Percentiles rank a stretch among this genome's conserved stretches.
Conservation (phyloP, 1,140 invertebrate genomes). For the Condylostylus longicornis region DNA sequence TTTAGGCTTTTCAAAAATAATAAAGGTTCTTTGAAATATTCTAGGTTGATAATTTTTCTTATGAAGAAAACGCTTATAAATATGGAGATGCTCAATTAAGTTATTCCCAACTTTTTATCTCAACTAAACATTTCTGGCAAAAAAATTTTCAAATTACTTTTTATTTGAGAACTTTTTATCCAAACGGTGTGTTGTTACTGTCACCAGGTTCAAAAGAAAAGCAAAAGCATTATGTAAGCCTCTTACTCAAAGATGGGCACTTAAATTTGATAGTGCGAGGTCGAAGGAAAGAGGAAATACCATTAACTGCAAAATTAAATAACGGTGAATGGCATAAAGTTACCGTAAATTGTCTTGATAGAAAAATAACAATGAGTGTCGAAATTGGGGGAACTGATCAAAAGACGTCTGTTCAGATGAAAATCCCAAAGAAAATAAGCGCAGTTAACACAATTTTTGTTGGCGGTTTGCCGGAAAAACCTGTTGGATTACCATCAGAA, state of each 20-base stretch:
- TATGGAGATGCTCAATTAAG: conserved; percentile 69
- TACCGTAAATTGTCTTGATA: conserved; percentile 41
- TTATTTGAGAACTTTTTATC: conserved; percentile 73
- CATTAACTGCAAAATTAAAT: conserved; percentile 46
- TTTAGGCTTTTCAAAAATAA: conserved; percentile 21
- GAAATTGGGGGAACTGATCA: conserved; percentile 47
- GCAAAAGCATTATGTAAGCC: conserved; percentile 52
- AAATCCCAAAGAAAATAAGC: conserved; percentile 50
- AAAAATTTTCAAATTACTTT: conserved; percentile 62
- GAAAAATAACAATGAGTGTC: conserved; percentile 49
- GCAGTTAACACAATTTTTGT: conserved; percentile 59
- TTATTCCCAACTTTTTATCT: conserved; percentile 52
- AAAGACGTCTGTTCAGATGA: conserved; percentile 35
- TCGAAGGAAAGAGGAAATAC: conserved; percentile 45
- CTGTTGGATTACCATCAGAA: conserved; percentile 28
- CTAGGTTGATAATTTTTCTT: conserved; percentile 52
- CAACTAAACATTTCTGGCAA: conserved; percentile 46
- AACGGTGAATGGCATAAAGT: conserved; percentile 78
- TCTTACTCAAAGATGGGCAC: conserved; percentile 54
- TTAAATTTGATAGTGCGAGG: conserved; percentile 51
- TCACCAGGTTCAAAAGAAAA: conserved; percentile 50
- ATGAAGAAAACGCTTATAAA: conserved; percentile 67
- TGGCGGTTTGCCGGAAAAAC: conserved; percentile 54
- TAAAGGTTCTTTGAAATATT: conserved; percentile 8
- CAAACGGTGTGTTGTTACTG: conserved; percentile 64